Evolutionary conservation across 2,888 invertebrate species (phyloP), one percentile per base, ranked within the genome.

Genomic region (Oscheius sp.): DNA sequence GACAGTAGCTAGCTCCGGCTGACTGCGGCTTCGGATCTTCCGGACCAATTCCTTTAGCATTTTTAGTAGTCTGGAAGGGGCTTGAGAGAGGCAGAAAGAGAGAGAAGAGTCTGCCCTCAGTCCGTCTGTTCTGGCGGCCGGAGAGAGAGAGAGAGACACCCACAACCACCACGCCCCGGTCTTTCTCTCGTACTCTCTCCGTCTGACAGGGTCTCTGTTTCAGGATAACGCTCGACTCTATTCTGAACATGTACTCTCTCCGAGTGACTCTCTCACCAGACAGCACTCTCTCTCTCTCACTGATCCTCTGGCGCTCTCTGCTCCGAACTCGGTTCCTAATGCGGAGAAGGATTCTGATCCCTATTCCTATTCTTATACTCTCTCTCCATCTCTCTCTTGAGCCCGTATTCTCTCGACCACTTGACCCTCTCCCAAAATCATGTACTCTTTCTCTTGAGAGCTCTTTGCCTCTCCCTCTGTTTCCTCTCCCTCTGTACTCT

Each of bases 141-240:
- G 42, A 9, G 50, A 29, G 66, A 66, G 50, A 29, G 66, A 66
- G 66, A 66, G 50, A 47, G 50, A 50, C 57, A 29, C 57, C 57
- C 32, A 33, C 57, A 33, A 33, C 53, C n/a, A 53, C 33, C 57
- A 29, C 9, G 10, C n/a, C 32, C 32, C 21, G n/a, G 57, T 21
- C 57, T 21, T 21, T 21, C 21, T 21, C 21, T 57, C 57, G n/a
- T 13, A 32, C 57, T 29, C 57, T 57, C 57, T 57, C 57, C 21
- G n/a, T 13, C n/a, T 13, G 29, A 29, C 57, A 33, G 2, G 29
- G 57, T 57, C 57, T 57, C 57, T 57, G 21, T n/a, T 1, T 29
- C 11, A 11, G 53, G 11, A 4, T 53, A 1, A 1, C 53, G n/a
- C 42, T 5, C 7, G 42, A 42, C 42, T 42, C 42, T 42, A 3